Evolutionary conservation across 2,888 invertebrate genomes (phyloP), one percentile per base, ranked within the genome.

Genomic region (Plemyria rubiginata): DNA sequence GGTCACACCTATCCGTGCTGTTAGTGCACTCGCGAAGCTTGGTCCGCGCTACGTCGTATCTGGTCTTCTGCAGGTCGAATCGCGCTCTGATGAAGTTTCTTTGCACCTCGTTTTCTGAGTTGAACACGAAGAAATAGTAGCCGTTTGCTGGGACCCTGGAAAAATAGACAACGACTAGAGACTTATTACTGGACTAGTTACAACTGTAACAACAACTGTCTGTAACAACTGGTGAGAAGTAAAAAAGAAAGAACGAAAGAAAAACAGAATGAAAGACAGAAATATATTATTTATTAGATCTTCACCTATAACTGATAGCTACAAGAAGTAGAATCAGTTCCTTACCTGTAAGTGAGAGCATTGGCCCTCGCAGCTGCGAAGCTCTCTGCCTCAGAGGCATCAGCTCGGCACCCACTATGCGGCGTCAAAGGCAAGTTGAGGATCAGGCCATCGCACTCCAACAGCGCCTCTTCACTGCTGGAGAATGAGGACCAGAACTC

Each of bases 401-500:
- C 82, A 4, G 72, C 78, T 0, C 78, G 75, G 72, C 96, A 96
- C 2, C 87, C 82, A 3, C 87, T 80, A 72, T 95, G 94, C 0
- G 96, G 96, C 0, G 94, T 95, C 4, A 96, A 82, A 0, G 96
- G 96, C 38, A 96, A 86, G 81, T 96, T 96, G 6, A 96, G 86
- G 61, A 96, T 95, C 43, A 96, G 86, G 0, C 96, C 96, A 36
- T 94, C 95, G 72, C 96, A 96, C 73, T 96, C 95, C 12, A 96
- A 80, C 4, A 96, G 86, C 0, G 96, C 95, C 78, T 96, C 96
- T 77, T 96, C 96, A 49, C 96, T 96, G 80, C 96, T 96, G 15
- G 96, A 96, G 88, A 96, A 96, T 0, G 96, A 96, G 0, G 96
- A 96, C 95, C 96, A 96, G 86, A 95, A 96, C 81, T 96, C 96